Base-by-base conservation (phyloP, 2,888 invertebrate species). In the Corythucha ciliata region DNA sequence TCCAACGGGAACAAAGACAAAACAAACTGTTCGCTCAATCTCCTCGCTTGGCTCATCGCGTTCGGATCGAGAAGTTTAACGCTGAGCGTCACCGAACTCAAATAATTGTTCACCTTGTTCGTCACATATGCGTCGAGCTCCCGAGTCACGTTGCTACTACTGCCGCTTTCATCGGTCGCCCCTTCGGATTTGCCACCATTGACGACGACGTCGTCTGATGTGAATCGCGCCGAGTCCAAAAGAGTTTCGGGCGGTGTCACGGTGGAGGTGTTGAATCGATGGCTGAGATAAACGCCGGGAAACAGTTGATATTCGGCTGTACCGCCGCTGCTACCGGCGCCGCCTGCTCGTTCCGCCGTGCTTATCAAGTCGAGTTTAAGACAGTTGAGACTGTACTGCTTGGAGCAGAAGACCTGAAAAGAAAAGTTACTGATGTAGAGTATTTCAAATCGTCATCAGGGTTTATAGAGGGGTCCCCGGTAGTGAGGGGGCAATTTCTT, bases 311-410 rank as follows among this genome's bases (percentile, higher is more conserved):
- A 74, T 66, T 82, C 79, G 60, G 79, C 76, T 56, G 78, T 76
- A 63, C 83, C 80, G n/a, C n/a, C n/a, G n/a, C n/a, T n/a, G n/a
- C n/a, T n/a, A n/a, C n/a, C n/a, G n/a, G n/a, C n/a, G n/a, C n/a
- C n/a, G 59, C 81, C 79, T 29, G 87, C 64, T 37, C 79, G 78
- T 63, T 87, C 86, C 57, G 87, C 72, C 62, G 85, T 79, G 2
- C 82, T 81, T 3, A 85, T 75, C 44, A 83, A 76, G 62, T 86
- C 85, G 56, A 87, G 71, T 65, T 87, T 87, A 36, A 87, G 68
- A 63, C 88, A 88, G 64, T 83, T 82, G 21, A 80, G 72, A 64
- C 80, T 83, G 61, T 80, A 78, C 1, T 72, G 68, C 29, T 72
- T 72, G 26, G 70, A 71, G 66, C 81, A 81, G 6, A 52, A 26